A percentile compares a stretch with the other conserved stretches of the same genome.
Conservation (phyloP, 2,113 vertebrate species). For the Microtus ochrogaster region DNA sequence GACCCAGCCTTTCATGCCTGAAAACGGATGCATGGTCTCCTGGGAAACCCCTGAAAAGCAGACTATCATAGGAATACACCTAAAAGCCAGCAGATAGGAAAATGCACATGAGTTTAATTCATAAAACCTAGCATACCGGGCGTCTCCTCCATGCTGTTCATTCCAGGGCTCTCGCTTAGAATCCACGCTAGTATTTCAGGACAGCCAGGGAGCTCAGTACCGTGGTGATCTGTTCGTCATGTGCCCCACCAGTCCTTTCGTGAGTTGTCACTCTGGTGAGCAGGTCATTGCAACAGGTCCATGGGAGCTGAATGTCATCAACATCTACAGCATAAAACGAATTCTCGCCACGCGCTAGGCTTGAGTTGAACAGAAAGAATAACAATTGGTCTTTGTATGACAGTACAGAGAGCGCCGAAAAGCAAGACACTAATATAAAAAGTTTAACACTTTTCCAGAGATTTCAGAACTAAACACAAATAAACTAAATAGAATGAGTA, state of each 20-base stretch:
- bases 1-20: slow-evolving; percentile 38
- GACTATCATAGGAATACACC: slow-evolving; percentile 29
- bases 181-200: background rate
- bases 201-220: slow-evolving; percentile 8
- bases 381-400: background rate
- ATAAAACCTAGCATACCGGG: background rate
- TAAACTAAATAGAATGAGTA: slow-evolving; percentile 20
- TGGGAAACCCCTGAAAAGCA: slow-evolving; percentile 52
- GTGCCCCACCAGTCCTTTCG: background rate
- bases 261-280: background rate
- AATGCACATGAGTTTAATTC: slow-evolving; percentile 48
- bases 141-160: background rate
- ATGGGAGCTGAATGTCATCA: background rate
- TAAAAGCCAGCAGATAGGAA: background rate
- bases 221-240: background rate
- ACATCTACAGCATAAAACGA: background rate
- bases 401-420: background rate
- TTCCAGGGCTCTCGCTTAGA: slow-evolving; percentile 5
- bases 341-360: background rate
- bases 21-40: slow-evolving; percentile 19
- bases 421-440: slow-evolving; percentile 1
- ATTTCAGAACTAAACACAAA: slow-evolving; percentile 48
- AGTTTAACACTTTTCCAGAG: slow-evolving; percentile 46
- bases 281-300: background rate
- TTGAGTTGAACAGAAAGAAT: background rate